Percentiles rank a stretch among this genome's conserved stretches.
These are phyloP conservation scores for Nemopilema nomurai DNA, from an alignment of 30 jellyfish, hydroid and myxozoan genomes.

Conservation along the genomic window DNA sequence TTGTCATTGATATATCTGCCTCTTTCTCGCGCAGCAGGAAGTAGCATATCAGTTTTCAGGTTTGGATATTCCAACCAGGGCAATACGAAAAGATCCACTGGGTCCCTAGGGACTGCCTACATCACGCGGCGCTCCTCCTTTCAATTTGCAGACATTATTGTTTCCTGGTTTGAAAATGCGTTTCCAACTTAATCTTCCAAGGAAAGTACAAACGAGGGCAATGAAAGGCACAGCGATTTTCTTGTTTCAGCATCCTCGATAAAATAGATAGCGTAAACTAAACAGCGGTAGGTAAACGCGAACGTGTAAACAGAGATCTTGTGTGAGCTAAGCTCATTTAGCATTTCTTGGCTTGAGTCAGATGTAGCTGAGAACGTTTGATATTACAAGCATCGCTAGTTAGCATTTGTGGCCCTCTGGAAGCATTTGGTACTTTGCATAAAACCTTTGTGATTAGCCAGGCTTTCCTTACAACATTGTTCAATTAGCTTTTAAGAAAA, in stretches of 20 bases:
- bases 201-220: background rate
- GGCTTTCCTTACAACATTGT: too few species aligned
- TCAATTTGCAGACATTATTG: conserved; percentile 37
- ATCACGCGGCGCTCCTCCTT: conserved; percentile 33
- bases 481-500: too few species aligned
- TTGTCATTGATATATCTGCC: conserved; percentile 59
- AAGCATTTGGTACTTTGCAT: background rate
- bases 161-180: conserved; percentile 8
- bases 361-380: background rate
- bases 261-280: conserved; percentile 53
- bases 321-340: background rate
- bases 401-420: too few species aligned
- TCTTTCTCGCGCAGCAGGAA: conserved; percentile 55
- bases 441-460: too few species aligned
- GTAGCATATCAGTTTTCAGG: conserved; percentile 68
- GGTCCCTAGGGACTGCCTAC: conserved; percentile 45
- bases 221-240: conserved; percentile 25
- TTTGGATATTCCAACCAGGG: conserved; percentile 53
- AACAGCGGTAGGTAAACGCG: conserved; percentile 48
- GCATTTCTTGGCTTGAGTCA: background rate
- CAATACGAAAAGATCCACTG: conserved; percentile 34
- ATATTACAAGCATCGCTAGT: background rate
- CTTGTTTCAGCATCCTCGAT: conserved; percentile 36
- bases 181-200: conserved; percentile 18
- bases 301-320: conserved; percentile 16